phyloP scores from a whole-genome alignment of 2,797 vertebrate genomes.

The Loris lydekkerianus region DNA sequence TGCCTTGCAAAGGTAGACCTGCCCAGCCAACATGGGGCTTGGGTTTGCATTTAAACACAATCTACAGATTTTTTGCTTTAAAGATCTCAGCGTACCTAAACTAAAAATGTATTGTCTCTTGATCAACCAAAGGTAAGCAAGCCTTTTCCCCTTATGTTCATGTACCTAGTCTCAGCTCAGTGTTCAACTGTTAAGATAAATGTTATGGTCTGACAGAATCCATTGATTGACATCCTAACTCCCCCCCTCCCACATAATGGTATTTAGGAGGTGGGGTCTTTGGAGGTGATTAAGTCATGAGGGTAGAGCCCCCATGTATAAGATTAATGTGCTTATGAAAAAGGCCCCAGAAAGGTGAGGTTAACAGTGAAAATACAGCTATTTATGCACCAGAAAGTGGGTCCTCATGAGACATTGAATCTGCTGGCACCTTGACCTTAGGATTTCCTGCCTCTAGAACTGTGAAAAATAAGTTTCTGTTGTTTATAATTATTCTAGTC shows the following conservation, averaged over 20 bases:
- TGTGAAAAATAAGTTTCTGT: background rate
- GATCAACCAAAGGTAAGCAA: background rate
- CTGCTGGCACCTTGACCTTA: background rate
- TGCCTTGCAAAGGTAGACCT: background rate
- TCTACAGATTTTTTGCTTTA: background rate
- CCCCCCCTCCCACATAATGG: no score
- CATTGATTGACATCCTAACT: background rate
- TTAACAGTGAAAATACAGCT: background rate
- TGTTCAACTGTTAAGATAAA: background rate
- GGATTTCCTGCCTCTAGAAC: background rate
- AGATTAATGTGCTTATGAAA: background rate
- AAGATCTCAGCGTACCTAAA: background rate
- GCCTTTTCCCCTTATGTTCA: background rate
- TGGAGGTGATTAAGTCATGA: background rate
- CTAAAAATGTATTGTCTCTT: slow-evolving; percentile 21
- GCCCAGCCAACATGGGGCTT: background rate
- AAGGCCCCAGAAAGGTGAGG: background rate
- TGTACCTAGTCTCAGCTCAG: background rate
- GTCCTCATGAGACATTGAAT: background rate
- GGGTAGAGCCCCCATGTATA: no score
- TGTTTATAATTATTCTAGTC: background rate
- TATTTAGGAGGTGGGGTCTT: background rate
- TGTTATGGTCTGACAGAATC: background rate
- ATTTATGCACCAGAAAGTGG: background rate
- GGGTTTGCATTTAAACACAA: background rate